phyloP scores from a whole-genome alignment of 1,140 invertebrate genomes.

The Lepidostoma basale region DNA sequence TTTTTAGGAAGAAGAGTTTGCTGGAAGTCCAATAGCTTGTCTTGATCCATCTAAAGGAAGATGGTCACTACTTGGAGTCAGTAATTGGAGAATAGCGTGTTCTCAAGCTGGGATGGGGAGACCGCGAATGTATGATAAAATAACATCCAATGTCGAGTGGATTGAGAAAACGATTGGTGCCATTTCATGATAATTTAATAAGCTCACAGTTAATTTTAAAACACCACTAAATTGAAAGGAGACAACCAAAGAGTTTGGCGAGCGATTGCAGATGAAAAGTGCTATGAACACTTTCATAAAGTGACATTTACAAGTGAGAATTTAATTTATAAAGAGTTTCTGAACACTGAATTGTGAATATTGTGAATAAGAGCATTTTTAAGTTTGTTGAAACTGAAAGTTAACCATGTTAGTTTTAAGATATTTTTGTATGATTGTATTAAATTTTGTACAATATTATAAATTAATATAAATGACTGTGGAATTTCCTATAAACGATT shows the following conservation, averaged over 20 bases:
- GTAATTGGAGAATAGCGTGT: constrained; percentile 83
- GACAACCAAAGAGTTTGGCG: constrained; percentile 18
- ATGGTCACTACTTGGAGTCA: constrained; percentile 77
- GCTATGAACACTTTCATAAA: too few relatives aligned
- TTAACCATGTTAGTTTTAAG: constrained; percentile 27
- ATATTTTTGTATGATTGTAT: constrained; percentile 9
- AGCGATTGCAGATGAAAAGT: constrained; percentile 8
- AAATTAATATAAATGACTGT: not conserved
- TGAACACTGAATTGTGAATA: constrained; percentile 7
- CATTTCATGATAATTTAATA: constrained; percentile 33
- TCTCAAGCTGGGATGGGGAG: constrained; percentile 70
- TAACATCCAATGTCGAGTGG: constrained; percentile 81
- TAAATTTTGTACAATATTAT: constrained; percentile 10
- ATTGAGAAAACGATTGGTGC: constrained; percentile 70
- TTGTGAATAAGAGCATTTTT: constrained; percentile 18
- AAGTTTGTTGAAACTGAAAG: constrained; percentile 11
- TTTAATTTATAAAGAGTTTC: too few relatives aligned
- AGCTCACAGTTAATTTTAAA: not conserved
- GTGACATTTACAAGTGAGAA: too few relatives aligned
- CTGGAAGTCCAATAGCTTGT: constrained; percentile 84
- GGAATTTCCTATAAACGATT: constrained; percentile 10
- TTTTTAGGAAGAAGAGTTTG: constrained; percentile 81
- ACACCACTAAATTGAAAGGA: not conserved
- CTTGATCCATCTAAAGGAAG: constrained; percentile 66
- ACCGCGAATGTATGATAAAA: constrained; percentile 81